Percentiles rank a stretch among this genome's conserved stretches.
Evolutionary conservation across 2,113 vertebrate genomes (phyloP).

Genomic region (Caranx melampygus): DNA sequence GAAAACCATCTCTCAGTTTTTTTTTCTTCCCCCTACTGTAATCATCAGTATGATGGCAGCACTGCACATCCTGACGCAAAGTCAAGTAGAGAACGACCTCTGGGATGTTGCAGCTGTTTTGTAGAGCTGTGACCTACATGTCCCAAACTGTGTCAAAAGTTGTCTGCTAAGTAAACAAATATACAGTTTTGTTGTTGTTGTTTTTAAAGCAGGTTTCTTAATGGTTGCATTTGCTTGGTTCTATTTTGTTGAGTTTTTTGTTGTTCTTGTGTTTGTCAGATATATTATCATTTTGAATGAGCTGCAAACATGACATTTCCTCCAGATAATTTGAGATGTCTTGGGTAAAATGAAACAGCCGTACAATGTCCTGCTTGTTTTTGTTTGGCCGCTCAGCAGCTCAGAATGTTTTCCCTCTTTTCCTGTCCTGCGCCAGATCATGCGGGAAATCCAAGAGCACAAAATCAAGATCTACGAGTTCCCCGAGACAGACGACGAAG

Average conservation of each 20-base stretch:
- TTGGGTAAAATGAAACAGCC: too few species aligned
- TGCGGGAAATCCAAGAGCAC: conserved; percentile 99
- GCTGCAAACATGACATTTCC: too few species aligned
- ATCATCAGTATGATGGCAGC: neutral
- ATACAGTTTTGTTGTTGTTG: neutral
- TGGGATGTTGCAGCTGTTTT: neutral
- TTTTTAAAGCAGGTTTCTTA: too few species aligned
- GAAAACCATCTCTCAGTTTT: neutral
- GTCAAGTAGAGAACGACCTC: neutral
- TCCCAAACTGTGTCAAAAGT: neutral
- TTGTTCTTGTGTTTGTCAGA: neutral
- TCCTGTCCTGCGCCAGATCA: conserved; percentile 85
- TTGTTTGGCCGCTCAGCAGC: neutral
- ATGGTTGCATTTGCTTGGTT: neutral
- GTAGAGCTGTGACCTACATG: neutral
- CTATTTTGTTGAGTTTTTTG: neutral
- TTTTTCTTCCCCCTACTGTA: neutral
- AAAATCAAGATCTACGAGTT: conserved; percentile 99
- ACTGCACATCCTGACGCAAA: neutral
- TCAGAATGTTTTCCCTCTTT: conserved; percentile 15
- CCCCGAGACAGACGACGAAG: conserved; percentile 98
- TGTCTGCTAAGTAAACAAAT: neutral
- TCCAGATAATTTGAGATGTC: too few species aligned
- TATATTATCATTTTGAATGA: neutral
- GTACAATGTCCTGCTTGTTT: neutral